Base-by-base conservation (phyloP, 2,888 invertebrate species). In the Tetrapedia diversipes region DNA sequence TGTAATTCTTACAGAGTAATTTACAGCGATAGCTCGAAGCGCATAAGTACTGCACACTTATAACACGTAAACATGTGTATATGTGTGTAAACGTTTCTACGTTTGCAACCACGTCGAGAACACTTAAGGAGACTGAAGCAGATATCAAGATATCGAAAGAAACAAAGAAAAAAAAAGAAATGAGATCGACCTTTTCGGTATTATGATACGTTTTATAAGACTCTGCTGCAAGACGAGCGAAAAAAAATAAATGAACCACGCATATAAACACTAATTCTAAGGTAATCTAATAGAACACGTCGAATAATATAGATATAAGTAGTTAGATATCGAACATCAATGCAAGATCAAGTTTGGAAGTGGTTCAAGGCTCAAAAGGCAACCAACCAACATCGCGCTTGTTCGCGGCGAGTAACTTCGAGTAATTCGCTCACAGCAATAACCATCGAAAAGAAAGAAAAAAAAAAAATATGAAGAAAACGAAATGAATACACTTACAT, bases 401-500 rank as follows among this genome's bases (percentile, higher is more conserved):
- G 41, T 83, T 67, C 49, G 73, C 82, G 78, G 78, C 76, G 72
- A 61, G 65, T 70, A 75, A 71, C 70, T 63, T 69, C 34, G 4
- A 79, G 68, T 75, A 83, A 82, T 81, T 80, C 86, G 84, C 87
- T 86, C 82, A 87, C 82, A 89, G 88, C 86, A 86, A 85, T 82
- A 84, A 89, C 86, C 88, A 88, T 84, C 75, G 84, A 90, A 66
- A 86, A 63, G 85, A 84, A 41, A 43, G 29, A 63, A 86, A 84
- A n/a, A n/a, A n/a, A n/a, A n/a, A n/a, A n/a, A n/a, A n/a, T n/a
- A n/a, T n/a, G n/a, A n/a, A n/a, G n/a, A n/a, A n/a, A n/a, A n/a
- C n/a, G n/a, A n/a, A n/a, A n/a, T n/a, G n/a, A n/a, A n/a, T n/a
- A 90, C 90, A 90, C 85, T 86, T 83, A 89, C 87, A 90, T 87